Conservation (phyloP, 2,888 invertebrate genomes). For the Herminia tarsipennalis region DNA sequence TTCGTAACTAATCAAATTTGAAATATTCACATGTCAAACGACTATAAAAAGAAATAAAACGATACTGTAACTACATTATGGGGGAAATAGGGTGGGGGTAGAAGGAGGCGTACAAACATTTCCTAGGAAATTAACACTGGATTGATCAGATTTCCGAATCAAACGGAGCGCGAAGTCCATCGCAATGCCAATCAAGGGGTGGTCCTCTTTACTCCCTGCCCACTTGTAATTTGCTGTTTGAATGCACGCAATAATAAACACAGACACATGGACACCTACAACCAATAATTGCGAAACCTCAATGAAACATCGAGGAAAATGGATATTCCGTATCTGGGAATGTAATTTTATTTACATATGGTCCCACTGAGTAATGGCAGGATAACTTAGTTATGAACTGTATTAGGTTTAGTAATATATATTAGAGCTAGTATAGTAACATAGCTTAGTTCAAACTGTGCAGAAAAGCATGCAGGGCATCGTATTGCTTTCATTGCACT, state of each 20-base stretch:
- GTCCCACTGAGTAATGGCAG: too few species aligned
- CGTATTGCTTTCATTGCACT: too few species aligned
- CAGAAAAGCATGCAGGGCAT: too few species aligned
- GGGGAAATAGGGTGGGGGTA: conserved; percentile 35
- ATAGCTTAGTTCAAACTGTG: too few species aligned
- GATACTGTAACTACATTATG: conserved; percentile 64
- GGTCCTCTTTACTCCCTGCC: conserved; percentile 43
- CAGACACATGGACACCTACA: conserved; percentile 12
- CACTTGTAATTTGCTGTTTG: conserved; percentile 54
- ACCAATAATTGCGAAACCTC: conserved; percentile 21
- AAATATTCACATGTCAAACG: not conserved
- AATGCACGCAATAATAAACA: conserved; percentile 45
- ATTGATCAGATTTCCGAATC: conserved; percentile 81
- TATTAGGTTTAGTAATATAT: too few species aligned
- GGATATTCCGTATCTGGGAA: conserved; percentile 3
- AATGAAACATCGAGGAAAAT: conserved; percentile 19
- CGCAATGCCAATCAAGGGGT: conserved; percentile 78
- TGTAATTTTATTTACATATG: too few species aligned
- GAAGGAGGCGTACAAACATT: conserved; percentile 69
- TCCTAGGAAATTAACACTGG: conserved; percentile 74
- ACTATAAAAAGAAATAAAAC: conserved; percentile 46
- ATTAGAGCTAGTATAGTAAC: too few species aligned
- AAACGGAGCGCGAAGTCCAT: conserved; percentile 73
- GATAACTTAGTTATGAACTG: too few species aligned
- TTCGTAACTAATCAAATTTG: not conserved